Evolutionary conservation across 2,113 vertebrate genomes (phyloP), one percentile per base, ranked within the genome.

Genomic region (Bufo bufo): DNA sequence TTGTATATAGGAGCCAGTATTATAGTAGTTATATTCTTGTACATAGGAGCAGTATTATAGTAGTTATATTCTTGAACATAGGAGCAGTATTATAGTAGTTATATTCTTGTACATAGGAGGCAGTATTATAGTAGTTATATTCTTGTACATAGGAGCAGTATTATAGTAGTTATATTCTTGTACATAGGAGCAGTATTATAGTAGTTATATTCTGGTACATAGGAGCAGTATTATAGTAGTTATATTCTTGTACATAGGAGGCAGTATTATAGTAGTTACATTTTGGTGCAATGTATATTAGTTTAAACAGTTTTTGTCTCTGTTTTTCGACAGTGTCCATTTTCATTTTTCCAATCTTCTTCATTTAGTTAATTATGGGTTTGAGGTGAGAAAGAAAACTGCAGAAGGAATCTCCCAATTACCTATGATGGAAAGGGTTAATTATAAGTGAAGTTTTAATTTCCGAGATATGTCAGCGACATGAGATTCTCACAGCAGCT

Each of bases 401-500:
- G 54, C 19, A 4, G 3, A 10, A 11, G 23, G 45, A n/a, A 50
- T 63, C 72, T 65, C 72, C 54, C 45, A 23, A 77, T 77, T 77
- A 77, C 84, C 45, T n/a, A 19, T 63, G 75, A 56, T 54, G 56
- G 58, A 69, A 77, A 47, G 87, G 87, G 87, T 88, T 88, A 88
- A 88, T 88, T 84, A 66, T 75, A 63, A 45, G 9, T 12, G 69
- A 33, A 20, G 47, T 58, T 84, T 81, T 81, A 65, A 77, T 89
- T 65, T 45, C 58, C 78, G 71, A 75, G 72, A 84, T 84, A 52
- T 77, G 74, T 89, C 69, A 84, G 58, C 58, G 71, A 61, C 71
- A 63, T 75, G 87, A 82, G 80, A 77, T 77, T 88, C 80, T 19
- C 71, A 75, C 87, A 77, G 77, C 87, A 89, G 87, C 87, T 89